phyloP scores from a whole-genome alignment of 2,113 vertebrate species.

The Pelecanoides urinatrix region DNA sequence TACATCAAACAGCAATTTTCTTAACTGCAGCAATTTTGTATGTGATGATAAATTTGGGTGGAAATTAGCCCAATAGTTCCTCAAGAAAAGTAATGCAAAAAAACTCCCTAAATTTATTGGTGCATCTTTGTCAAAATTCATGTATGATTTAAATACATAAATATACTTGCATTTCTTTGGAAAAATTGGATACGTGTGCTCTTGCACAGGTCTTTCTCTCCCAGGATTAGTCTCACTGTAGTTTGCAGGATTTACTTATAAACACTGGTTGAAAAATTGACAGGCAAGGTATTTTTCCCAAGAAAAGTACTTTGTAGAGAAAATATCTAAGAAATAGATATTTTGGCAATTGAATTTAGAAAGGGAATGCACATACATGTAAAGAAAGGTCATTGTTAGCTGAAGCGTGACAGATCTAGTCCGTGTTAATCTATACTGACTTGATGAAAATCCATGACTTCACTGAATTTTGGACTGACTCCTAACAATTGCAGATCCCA shows the following conservation, averaged over 20 bases:
- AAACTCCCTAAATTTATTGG: not conserved
- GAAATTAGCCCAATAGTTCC: not conserved
- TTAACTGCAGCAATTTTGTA: constrained; percentile 39
- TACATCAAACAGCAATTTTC: constrained; percentile 51
- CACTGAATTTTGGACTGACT: not conserved
- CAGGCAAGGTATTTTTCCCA: constrained; percentile 23
- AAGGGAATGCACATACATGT: not conserved
- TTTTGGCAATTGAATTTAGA: constrained; percentile 5
- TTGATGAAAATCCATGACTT: constrained; percentile 28
- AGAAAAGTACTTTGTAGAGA: constrained; percentile 5
- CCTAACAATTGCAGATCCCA: constrained; percentile 23
- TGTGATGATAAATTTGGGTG: not conserved
- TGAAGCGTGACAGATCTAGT: constrained; percentile 22
- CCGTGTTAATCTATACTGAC: not conserved
- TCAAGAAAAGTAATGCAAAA: not conserved
- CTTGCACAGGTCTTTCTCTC: not conserved
- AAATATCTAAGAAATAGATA: constrained; percentile 37
- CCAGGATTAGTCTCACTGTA: constrained; percentile 26
- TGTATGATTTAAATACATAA: not conserved
- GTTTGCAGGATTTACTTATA: constrained; percentile 38
- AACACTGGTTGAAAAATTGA: constrained; percentile 33
- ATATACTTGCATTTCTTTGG: not conserved
- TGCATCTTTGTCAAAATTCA: not conserved
- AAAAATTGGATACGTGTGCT: not conserved
- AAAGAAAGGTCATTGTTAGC: constrained; percentile 14